A percentile compares a stretch with the other conserved stretches of the same genome.
phyloP scores from a whole-genome alignment of 2,888 invertebrate genomes.

The Zeuzera pyrina region DNA sequence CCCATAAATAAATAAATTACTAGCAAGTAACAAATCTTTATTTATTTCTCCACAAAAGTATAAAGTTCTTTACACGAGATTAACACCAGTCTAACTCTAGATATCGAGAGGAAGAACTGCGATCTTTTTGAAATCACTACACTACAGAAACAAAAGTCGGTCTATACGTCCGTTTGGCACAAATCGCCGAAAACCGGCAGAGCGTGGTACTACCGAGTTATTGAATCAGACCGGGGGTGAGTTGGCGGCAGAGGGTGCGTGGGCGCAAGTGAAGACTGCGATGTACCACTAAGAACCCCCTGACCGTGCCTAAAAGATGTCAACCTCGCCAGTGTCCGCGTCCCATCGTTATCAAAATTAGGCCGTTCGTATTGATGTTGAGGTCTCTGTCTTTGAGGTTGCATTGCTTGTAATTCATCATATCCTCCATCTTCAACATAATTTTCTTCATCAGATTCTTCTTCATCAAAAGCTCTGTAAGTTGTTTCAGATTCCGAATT shows the following conservation, averaged over 20 bases:
- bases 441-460: slow-evolving; percentile 61
- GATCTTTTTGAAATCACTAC: slow-evolving; percentile 32
- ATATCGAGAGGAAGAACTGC: slow-evolving; percentile 48
- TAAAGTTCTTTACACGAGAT: neutral
- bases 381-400: slow-evolving; percentile 45
- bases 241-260: slow-evolving; percentile 54
- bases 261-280: slow-evolving; percentile 40
- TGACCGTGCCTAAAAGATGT: slow-evolving; percentile 61
- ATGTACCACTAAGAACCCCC: slow-evolving; percentile 28
- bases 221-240: slow-evolving; percentile 54
- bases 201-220: slow-evolving; percentile 70
- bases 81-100: slow-evolving; percentile 5
- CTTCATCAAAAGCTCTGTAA: slow-evolving; percentile 58
- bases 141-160: slow-evolving; percentile 41
- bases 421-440: slow-evolving; percentile 56
- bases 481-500: slow-evolving; percentile 61
- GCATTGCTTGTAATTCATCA: slow-evolving; percentile 61
- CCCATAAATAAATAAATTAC: too few species aligned
- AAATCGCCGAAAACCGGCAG: slow-evolving; percentile 68
- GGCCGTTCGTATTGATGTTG: slow-evolving; percentile 66
- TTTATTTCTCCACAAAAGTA: slow-evolving; percentile 1
- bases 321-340: slow-evolving; percentile 48
- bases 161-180: slow-evolving; percentile 72
- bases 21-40: neutral
- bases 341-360: slow-evolving; percentile 55